A percentile compares a stretch with the other conserved stretches of the same genome.
phyloP scores from a whole-genome alignment of 2,113 vertebrate genomes.

The Arenaria interpres region DNA sequence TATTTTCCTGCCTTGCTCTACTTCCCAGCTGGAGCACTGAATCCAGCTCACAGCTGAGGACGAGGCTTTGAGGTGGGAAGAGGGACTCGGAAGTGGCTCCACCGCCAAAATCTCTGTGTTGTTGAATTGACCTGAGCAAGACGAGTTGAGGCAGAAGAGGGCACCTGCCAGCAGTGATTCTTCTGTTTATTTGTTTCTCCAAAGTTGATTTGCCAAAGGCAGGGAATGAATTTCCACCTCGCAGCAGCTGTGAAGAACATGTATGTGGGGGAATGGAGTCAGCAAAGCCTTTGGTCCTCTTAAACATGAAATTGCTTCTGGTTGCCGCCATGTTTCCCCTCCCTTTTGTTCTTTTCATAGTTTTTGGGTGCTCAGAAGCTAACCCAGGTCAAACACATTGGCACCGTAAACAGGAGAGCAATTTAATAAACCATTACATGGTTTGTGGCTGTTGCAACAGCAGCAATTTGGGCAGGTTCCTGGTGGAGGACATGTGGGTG shows the following conservation, averaged over 20 bases:
- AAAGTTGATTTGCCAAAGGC: background rate
- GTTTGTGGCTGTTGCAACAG: background rate
- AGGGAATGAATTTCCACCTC: background rate
- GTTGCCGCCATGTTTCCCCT: background rate
- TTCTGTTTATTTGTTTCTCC: background rate
- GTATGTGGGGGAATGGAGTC: background rate
- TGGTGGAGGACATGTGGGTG: background rate
- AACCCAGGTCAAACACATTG: background rate
- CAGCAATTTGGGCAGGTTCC: background rate
- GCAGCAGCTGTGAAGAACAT: background rate
- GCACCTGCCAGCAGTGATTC: background rate
- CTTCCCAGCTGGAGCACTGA: background rate
- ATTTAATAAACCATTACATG: background rate
- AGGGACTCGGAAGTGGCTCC: background rate
- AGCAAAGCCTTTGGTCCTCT: background rate
- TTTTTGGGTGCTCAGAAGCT: background rate
- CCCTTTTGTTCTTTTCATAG: background rate
- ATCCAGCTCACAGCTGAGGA: background rate
- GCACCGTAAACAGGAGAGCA: background rate
- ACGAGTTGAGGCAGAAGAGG: background rate
- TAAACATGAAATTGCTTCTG: background rate
- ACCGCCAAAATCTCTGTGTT: background rate
- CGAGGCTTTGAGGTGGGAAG: background rate
- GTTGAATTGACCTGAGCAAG: background rate
- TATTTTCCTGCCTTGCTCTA: fast-evolving